Conservation (phyloP, 2,888 invertebrate genomes). For the Polydrusus cervinus region DNA sequence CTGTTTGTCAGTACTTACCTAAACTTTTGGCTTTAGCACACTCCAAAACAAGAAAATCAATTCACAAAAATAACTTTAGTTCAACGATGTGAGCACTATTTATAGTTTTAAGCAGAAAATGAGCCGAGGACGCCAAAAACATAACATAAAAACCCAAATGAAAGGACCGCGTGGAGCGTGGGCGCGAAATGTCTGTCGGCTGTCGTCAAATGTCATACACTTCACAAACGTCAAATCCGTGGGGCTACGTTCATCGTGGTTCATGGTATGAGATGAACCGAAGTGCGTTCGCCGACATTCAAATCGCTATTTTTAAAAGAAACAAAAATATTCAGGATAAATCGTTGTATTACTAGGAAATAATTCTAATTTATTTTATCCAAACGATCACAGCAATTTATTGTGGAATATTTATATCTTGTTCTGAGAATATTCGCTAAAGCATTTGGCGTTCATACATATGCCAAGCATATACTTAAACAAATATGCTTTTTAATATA, state of each 20-base stretch:
- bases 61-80: neutral
- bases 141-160: too few species aligned
- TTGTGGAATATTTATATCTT: slow-evolving; percentile 1
- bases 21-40: neutral
- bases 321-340: neutral
- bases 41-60: neutral
- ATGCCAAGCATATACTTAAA: neutral
- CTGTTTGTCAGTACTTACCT: neutral
- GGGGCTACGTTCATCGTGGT: too few species aligned
- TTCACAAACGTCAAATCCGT: too few species aligned
- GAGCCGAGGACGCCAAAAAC: too few species aligned
- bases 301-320: neutral
- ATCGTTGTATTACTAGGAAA: neutral
- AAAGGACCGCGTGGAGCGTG: too few species aligned
- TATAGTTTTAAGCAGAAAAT: too few species aligned
- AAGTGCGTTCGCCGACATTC: neutral
- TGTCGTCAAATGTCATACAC: too few species aligned
- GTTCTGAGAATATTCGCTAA: neutral
- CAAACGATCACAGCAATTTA: neutral
- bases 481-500: neutral
- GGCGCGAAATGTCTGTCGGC: too few species aligned
- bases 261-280: too few species aligned
- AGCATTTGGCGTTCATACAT: neutral
- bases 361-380: neutral
- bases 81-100: too few species aligned